Base-by-base conservation (phyloP, 1,140 invertebrate genomes). In the Coenobita brevimanus region DNA sequence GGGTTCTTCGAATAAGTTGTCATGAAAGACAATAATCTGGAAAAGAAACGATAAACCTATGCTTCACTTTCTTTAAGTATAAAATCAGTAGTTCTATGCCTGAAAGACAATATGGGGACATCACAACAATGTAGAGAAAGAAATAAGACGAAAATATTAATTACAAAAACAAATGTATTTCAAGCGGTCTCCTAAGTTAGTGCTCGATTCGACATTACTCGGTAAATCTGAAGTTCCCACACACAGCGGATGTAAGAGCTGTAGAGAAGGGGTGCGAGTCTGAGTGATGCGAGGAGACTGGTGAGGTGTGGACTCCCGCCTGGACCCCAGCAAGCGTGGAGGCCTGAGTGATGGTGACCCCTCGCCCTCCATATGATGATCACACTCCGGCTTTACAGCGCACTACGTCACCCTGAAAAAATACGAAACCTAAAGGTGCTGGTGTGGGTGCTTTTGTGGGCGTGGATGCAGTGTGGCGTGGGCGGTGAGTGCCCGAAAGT, bases 401-500 rank as follows among this genome's bases (percentile, higher is more conserved):
- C 67, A 87, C 85, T 71, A 67, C 76, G 78, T 80, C 76, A 73
- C 57, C 79, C 85, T 81, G 76, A 64, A 57, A 71, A 50, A 67
- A 80, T 62, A 81, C 60, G 41, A 80, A 71, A 87, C 17, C 69
- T 78, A 54, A 73, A 67, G 86, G 86, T 46, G 67, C 38, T 73
- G 79, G 57, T 82, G 79, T 82, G 71, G 89, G 71, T 64, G 75
- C 43, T 79, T 17, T 46, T 81, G 75, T 71, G 76, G 43, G 30
- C 43, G 84, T 54, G 71, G 38, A 60, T 76, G 69, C 27, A 43
- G 33, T 41, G 57, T 79, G 88, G 60, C 43, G 71, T n/a, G 69
- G 89, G 60, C 24, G 69, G 79, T 36, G 82, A 81, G 43, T 98
- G 97, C 91, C 97, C 97, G 0, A 94, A 94, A 36, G 95, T 96